Conservation (phyloP, 1,140 invertebrate species). For the Heliconius hewitsoni region DNA sequence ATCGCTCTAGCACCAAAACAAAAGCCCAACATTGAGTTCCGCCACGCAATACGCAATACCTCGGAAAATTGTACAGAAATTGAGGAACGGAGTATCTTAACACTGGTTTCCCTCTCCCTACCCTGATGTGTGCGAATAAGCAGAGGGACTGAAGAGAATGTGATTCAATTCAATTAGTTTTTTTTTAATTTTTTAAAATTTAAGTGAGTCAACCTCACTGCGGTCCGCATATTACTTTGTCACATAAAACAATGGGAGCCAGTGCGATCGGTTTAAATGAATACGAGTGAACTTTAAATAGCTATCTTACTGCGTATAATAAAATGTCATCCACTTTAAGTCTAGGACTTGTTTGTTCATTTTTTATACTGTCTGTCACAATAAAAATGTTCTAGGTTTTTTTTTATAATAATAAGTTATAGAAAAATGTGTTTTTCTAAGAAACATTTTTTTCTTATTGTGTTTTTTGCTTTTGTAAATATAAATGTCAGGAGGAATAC, state of each 20-base stretch:
- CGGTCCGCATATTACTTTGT: background rate
- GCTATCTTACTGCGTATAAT: background rate
- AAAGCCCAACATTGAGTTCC: too few species aligned
- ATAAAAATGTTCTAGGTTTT: background rate
- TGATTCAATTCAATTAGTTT: too few species aligned
- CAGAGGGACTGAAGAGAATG: too few species aligned
- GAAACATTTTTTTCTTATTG: background rate
- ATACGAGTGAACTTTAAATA: background rate
- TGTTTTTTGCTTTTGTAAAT: background rate
- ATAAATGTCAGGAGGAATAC: too few species aligned
- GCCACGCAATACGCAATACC: too few species aligned
- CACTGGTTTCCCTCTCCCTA: too few species aligned
- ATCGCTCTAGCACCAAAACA: too few species aligned
- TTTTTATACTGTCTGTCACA: background rate
- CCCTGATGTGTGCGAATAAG: too few species aligned
- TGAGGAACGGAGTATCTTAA: too few species aligned
- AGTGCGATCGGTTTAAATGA: background rate
- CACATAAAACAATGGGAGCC: background rate
- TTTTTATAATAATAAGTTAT: background rate
- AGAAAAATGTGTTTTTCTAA: too few species aligned
- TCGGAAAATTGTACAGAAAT: too few species aligned
- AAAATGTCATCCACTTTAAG: background rate
- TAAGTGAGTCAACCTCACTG: background rate
- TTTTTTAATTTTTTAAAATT: background rate
- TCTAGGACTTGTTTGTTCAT: background rate